Evolutionary conservation across 1,140 invertebrate species (phyloP).

Genomic region (Trichogramma pretiosum): DNA sequence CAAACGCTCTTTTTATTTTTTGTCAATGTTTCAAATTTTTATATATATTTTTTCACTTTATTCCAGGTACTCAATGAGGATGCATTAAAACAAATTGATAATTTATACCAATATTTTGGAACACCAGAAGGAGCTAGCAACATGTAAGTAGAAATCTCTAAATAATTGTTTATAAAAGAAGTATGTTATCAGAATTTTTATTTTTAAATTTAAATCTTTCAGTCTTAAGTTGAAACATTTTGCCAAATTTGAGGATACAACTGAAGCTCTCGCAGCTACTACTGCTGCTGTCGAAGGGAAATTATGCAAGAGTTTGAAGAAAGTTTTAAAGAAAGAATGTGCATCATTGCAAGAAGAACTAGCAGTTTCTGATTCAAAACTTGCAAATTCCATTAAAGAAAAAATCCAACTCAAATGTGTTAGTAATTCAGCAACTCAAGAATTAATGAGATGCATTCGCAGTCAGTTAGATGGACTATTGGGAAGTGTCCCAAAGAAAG

Average conservation of each 20-base stretch:
- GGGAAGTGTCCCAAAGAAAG: slow-evolving; percentile 75
- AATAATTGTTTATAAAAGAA: background rate
- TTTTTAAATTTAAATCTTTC: slow-evolving; percentile 12
- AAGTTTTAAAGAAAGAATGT: slow-evolving; percentile 81
- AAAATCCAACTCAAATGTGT: slow-evolving; percentile 88
- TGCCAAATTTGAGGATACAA: slow-evolving; percentile 91
- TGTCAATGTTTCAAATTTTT: background rate
- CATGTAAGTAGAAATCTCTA: slow-evolving; percentile 63
- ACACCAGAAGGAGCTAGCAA: slow-evolving; percentile 78
- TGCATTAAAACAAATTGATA: slow-evolving; percentile 79
- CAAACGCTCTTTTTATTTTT: too few species aligned
- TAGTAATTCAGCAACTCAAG: slow-evolving; percentile 77
- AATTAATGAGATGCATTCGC: slow-evolving; percentile 93
- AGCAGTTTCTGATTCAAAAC: slow-evolving; percentile 89
- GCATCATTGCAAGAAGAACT: slow-evolving; percentile 74
- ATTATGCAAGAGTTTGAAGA: slow-evolving; percentile 87
- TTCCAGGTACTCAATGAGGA: slow-evolving; percentile 83
- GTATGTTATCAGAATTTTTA: background rate
- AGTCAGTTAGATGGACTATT: slow-evolving; percentile 85
- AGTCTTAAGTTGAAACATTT: slow-evolving; percentile 92
- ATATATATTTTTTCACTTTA: slow-evolving; percentile 12
- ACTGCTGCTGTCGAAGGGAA: slow-evolving; percentile 94
- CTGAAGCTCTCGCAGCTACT: slow-evolving; percentile 84
- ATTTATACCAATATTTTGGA: slow-evolving; percentile 85
- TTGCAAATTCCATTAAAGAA: slow-evolving; percentile 91